A percentile compares a stretch with the other conserved stretches of the same genome.
Conservation (phyloP, 2,113 vertebrate species). For the Oncorhynchus mykiss region DNA sequence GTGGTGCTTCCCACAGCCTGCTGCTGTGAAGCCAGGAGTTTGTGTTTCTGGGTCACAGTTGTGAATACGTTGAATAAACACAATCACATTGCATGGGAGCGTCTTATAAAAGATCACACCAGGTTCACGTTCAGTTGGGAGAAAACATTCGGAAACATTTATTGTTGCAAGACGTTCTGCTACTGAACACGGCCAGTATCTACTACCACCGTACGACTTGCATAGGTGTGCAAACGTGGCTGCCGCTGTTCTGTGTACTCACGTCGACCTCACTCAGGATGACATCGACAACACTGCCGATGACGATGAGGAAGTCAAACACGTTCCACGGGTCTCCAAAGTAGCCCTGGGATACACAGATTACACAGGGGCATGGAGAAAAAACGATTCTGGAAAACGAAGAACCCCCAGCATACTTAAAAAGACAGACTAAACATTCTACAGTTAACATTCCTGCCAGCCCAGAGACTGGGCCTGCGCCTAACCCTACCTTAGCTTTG, state of each 20-base stretch:
- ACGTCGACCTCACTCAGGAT: slow-evolving; percentile 96
- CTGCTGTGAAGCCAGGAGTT: slow-evolving; percentile 32
- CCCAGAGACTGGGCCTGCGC: neutral
- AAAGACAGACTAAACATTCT: neutral
- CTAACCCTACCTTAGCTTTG: slow-evolving; percentile 83
- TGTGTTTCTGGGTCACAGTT: slow-evolving; percentile 38
- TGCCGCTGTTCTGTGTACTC: slow-evolving; percentile 71
- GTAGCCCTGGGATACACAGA: slow-evolving; percentile 81
- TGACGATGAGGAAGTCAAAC: slow-evolving; percentile 96
- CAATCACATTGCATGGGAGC: neutral
- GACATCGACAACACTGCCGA: slow-evolving; percentile 95
- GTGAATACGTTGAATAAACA: slow-evolving; percentile 33
- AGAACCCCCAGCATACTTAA: neutral
- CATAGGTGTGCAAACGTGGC: neutral
- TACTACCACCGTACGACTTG: neutral
- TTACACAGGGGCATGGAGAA: neutral
- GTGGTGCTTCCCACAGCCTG: slow-evolving; percentile 42
- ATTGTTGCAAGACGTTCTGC: neutral
- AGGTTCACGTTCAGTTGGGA: no score
- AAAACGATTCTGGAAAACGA: neutral
- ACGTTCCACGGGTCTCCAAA: slow-evolving; percentile 99
- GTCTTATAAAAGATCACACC: no score
- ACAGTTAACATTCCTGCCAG: neutral
- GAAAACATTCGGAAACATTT: neutral
- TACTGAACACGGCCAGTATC: no score